These are phyloP conservation scores for Drosophila hamatofila DNA, from an alignment of 2,888 invertebrate genomes.

Conservation along the genomic window DNA sequence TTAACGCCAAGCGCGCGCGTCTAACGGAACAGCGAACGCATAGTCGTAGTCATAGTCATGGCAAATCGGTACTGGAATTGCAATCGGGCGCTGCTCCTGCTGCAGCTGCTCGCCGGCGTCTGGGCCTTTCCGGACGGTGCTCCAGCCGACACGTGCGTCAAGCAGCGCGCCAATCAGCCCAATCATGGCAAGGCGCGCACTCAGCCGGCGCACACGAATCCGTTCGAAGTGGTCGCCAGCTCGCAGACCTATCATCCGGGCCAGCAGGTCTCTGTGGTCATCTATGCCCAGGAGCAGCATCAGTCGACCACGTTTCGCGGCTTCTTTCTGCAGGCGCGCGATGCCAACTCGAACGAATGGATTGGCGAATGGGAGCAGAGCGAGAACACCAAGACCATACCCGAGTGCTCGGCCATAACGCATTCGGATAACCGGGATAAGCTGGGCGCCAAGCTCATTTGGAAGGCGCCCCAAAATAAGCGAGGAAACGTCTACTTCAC, in stretches of 20 bases:
- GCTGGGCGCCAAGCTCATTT: conserved; percentile 89
- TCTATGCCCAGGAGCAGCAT: conserved; percentile 74
- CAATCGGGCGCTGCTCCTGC: conserved; percentile 64
- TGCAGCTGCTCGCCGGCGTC: conserved; percentile 72
- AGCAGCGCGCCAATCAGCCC: conserved; percentile 90
- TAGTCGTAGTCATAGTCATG: conserved; percentile 34
- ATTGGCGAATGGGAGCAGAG: conserved; percentile 90
- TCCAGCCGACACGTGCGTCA: conserved; percentile 92
- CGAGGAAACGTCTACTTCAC: conserved; percentile 92
- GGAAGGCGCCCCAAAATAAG: conserved; percentile 90
- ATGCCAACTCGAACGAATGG: conserved; percentile 90
- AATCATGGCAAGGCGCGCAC: conserved; percentile 91
- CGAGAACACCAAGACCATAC: conserved; percentile 91
- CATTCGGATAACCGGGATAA: conserved; percentile 92
- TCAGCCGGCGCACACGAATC: conserved; percentile 88
- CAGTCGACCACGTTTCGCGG: conserved; percentile 88
- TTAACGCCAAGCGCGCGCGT: conserved; percentile 61
- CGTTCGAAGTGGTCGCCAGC: conserved; percentile 89
- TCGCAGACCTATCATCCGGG: conserved; percentile 89
- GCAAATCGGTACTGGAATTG: conserved; percentile 38
- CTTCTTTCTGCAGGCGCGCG: conserved; percentile 93
- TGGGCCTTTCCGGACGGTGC: conserved; percentile 91
- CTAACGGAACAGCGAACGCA: conserved; percentile 19
- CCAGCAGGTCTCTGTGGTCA: conserved; percentile 87
- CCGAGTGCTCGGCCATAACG: conserved; percentile 92